These are phyloP conservation scores for Apamea monoglypha DNA, from an alignment of 2,888 invertebrate species.

Conservation along the genomic window DNA sequence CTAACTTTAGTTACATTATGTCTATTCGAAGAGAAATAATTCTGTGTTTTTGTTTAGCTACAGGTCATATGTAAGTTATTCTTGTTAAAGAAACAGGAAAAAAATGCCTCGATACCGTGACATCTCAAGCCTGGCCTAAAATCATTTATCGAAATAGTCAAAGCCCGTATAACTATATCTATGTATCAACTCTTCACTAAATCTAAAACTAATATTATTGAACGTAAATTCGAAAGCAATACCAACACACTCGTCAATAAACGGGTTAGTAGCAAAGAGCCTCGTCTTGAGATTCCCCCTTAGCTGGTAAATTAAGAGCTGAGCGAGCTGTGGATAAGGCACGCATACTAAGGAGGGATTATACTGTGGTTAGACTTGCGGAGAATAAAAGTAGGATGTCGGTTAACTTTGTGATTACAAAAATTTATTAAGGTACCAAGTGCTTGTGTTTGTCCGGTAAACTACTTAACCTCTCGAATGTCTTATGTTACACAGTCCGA, in stretches of 20 bases:
- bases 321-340: constrained; percentile 24
- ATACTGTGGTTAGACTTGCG: neutral
- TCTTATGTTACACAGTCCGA: too few species aligned
- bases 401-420: neutral
- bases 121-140: neutral
- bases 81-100: neutral
- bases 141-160: neutral
- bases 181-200: neutral
- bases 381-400: neutral
- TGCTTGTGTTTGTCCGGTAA: neutral
- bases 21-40: neutral
- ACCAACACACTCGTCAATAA: constrained; percentile 9
- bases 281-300: constrained; percentile 11
- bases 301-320: constrained; percentile 35
- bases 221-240: neutral
- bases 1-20: neutral
- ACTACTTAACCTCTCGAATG: too few species aligned
- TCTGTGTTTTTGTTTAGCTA: neutral
- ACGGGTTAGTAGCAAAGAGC: constrained; percentile 14
- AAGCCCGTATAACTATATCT: neutral
- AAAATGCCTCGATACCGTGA: neutral
- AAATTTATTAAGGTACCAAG: neutral
- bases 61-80: neutral
- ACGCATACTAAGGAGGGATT: constrained; percentile 29
- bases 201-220: neutral